These are phyloP conservation scores for Rhinolophus ferrumequinum DNA, from an alignment of 2,113 vertebrate genomes.

Conservation along the genomic window DNA sequence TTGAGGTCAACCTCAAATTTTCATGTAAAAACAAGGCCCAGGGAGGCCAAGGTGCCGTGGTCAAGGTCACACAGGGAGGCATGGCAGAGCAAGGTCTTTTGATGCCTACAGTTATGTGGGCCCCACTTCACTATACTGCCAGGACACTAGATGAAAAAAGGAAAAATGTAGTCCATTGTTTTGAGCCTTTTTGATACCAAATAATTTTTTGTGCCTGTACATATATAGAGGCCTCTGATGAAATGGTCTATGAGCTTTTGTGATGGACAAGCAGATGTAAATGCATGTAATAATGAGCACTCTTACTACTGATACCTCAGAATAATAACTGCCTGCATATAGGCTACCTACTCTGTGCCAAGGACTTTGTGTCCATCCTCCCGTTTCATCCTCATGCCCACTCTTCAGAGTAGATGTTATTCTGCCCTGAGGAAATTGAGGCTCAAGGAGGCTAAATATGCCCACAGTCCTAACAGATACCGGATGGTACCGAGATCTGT, in stretches of 20 bases:
- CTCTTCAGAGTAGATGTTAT: neutral
- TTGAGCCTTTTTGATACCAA: neutral
- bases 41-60: neutral
- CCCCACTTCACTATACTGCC: neutral
- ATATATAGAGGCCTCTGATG: neutral
- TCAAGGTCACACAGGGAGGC: neutral
- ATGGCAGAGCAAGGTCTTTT: neutral
- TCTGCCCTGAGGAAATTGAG: neutral
- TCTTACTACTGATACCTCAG: neutral
- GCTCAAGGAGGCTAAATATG: neutral
- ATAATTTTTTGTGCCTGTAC: neutral
- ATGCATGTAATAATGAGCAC: neutral
- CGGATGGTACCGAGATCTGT: neutral
- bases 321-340: neutral
- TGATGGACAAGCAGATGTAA: neutral
- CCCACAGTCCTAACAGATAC: neutral
- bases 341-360: neutral
- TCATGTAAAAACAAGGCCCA: neutral
- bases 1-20: neutral
- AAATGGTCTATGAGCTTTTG: neutral
- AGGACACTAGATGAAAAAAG: neutral
- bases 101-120: neutral
- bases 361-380: neutral
- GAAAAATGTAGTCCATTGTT: neutral
- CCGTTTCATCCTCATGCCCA: neutral